These are phyloP conservation scores for Empis stercorea DNA, from an alignment of 2,888 invertebrate genomes.

Conservation along the genomic window DNA sequence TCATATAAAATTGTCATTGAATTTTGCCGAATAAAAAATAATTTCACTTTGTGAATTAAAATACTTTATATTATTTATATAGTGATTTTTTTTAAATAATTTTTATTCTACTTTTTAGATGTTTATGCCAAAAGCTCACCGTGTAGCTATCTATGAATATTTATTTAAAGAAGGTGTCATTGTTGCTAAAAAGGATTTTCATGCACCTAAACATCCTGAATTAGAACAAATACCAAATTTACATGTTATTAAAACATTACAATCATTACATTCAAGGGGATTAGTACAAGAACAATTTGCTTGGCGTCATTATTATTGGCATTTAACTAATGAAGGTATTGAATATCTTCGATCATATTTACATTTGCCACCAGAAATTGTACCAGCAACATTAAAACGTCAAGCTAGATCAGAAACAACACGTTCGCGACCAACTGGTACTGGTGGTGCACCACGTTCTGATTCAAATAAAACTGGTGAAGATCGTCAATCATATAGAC, in stretches of 20 bases:
- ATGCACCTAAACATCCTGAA: conserved; percentile 95
- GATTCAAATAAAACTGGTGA: conserved; percentile 63
- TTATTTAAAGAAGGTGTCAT: conserved; percentile 98
- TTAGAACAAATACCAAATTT: conserved; percentile 90
- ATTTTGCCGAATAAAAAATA: too few species aligned
- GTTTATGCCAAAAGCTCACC: conserved; percentile 99
- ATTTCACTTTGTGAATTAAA: too few species aligned
- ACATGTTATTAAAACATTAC: conserved; percentile 96
- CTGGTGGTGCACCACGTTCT: conserved; percentile 49
- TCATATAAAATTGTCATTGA: too few species aligned
- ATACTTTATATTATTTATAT: background rate
- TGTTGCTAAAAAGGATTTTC: conserved; percentile 98
- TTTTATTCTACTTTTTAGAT: conserved; percentile 52
- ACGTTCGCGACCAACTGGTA: conserved; percentile 58
- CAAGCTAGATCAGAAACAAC: conserved; percentile 76
- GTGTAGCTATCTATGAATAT: conserved; percentile 92
- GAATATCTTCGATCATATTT: conserved; percentile 90
- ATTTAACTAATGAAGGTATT: conserved; percentile 94
- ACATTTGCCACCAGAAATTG: conserved; percentile 96
- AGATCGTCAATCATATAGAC: conserved; percentile 72
- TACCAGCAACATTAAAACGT: conserved; percentile 92
- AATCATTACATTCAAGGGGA: conserved; percentile 91
- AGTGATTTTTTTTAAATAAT: background rate
- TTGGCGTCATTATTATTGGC: conserved; percentile 99
- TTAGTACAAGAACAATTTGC: conserved; percentile 99